Percentiles rank a stretch among this genome's conserved stretches.
These are phyloP conservation scores for Salvator merianae DNA, from an alignment of 2,113 vertebrate species.

Conservation along the genomic window DNA sequence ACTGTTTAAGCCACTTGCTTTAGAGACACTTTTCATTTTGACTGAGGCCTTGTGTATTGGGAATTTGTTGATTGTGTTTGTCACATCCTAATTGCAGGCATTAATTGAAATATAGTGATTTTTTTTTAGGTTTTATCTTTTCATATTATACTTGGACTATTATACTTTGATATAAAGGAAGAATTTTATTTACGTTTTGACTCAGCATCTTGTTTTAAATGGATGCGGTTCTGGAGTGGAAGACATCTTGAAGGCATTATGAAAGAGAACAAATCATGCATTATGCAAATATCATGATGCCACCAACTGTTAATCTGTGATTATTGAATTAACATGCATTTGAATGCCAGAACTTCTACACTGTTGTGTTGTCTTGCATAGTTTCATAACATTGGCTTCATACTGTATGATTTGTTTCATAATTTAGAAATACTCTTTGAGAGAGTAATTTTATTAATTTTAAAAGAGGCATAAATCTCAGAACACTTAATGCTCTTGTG, in stretches of 20 bases:
- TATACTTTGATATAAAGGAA: too few species aligned
- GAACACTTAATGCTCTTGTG: neutral
- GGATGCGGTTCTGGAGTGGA: neutral
- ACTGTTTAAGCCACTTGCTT: too few species aligned
- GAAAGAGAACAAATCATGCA: neutral
- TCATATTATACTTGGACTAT: too few species aligned
- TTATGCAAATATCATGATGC: neutral
- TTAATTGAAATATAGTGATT: too few species aligned
- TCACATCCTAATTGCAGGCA: too few species aligned
- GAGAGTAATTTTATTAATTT: conserved; percentile 11
- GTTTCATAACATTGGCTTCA: neutral
- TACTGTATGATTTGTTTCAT: neutral
- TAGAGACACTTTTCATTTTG: too few species aligned
- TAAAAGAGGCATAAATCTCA: neutral
- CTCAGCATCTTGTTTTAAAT: neutral
- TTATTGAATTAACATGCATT: conserved; percentile 22
- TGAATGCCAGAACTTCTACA: neutral
- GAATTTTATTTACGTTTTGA: too few species aligned
- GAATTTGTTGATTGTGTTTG: too few species aligned
- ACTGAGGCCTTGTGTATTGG: too few species aligned
- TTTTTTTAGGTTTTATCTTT: too few species aligned
- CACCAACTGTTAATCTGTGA: neutral
- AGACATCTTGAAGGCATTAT: neutral
- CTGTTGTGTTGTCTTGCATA: neutral
- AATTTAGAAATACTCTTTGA: neutral